phyloP scores from a whole-genome alignment of 2,888 invertebrate species.

The Protophormia terraenovae region DNA sequence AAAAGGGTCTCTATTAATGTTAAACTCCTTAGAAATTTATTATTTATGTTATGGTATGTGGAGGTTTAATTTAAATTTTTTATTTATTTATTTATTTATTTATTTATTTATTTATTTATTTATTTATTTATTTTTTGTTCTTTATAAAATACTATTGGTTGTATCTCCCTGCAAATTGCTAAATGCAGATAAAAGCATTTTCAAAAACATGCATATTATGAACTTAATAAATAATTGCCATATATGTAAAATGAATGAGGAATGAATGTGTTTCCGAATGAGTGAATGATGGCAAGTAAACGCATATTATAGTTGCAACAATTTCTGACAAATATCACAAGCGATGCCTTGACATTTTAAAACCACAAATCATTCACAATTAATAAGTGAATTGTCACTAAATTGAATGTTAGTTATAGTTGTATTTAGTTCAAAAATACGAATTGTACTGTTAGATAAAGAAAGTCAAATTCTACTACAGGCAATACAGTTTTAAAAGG shows the following conservation, averaged over 20 bases:
- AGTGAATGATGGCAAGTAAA: constrained; percentile 26
- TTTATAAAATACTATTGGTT: background rate
- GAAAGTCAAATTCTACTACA: no score
- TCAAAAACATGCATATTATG: constrained; percentile 25
- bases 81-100: no score
- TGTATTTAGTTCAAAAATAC: background rate
- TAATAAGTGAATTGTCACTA: constrained; percentile 49
- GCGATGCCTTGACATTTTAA: constrained; percentile 44
- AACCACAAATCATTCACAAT: constrained; percentile 62
- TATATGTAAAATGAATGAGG: constrained; percentile 21
- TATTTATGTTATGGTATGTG: no score
- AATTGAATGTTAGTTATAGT: background rate
- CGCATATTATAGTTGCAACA: constrained; percentile 33
- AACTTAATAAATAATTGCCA: constrained; percentile 53
- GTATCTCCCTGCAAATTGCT: background rate
- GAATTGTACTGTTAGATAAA: background rate
- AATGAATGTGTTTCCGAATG: constrained; percentile 11
- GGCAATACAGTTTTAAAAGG: no score
- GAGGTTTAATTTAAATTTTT: no score
- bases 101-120: no score
- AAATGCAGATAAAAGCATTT: constrained; percentile 27
- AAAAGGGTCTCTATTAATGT: no score
- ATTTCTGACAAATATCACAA: constrained; percentile 13
- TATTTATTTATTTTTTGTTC: no score
- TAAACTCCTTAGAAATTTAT: no score